Evolutionary conservation across 2,888 invertebrate genomes (phyloP).

Genomic region (Aphrophora alni): DNA sequence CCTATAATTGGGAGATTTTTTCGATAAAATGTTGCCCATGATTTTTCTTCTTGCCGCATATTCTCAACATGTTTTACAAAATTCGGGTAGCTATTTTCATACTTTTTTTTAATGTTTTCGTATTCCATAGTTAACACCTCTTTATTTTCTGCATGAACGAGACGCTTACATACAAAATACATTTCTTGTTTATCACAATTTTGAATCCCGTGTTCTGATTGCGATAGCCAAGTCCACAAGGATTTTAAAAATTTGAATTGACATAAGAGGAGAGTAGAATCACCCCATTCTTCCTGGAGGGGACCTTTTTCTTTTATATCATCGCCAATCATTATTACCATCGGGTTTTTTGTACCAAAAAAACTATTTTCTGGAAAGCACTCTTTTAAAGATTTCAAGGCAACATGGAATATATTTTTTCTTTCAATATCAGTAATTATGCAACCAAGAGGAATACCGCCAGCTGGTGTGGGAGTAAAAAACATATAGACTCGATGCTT

Average conservation of each 20-base stretch:
- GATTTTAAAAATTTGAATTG: not conserved
- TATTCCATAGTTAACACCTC: not conserved
- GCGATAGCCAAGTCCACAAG: not conserved
- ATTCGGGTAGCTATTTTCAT: not conserved
- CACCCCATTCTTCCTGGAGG: not conserved
- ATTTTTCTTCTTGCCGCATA: not conserved
- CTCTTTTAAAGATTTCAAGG: not conserved
- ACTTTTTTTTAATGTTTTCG: not conserved
- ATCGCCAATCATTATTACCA: not conserved
- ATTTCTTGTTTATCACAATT: not conserved
- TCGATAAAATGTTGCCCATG: not conserved
- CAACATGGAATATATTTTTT: not conserved
- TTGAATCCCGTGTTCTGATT: not conserved
- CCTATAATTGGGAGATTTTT: not conserved
- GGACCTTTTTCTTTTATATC: not conserved
- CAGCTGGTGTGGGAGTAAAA: not conserved
- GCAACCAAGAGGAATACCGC: not conserved
- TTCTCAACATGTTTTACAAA: not conserved
- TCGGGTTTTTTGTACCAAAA: not conserved
- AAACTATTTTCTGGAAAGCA: not conserved
- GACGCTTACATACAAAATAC: not conserved
- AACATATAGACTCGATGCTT: not conserved
- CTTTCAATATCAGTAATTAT: not conserved
- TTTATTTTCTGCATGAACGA: not conserved
- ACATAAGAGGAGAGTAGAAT: not conserved